phyloP scores from a whole-genome alignment of 2,888 invertebrate species.

The Zaprionus obscuricornis region DNA sequence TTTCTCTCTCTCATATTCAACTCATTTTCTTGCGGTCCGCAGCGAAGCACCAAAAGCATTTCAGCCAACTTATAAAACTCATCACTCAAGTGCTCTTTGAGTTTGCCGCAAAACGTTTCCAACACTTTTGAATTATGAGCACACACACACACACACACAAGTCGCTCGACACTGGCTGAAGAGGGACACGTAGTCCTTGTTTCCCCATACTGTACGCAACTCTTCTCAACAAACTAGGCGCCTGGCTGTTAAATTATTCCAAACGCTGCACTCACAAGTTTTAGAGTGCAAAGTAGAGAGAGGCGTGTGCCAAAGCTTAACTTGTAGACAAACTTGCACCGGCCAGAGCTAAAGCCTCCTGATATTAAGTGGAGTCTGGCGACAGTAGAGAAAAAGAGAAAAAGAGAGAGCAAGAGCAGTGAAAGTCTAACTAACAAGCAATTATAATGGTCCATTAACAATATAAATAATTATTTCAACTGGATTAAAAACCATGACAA shows the following conservation, averaged over 20 bases:
- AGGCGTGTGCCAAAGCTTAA: slow-evolving; percentile 27
- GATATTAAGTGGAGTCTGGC: neutral
- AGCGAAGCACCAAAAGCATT: no score
- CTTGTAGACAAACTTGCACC: slow-evolving; percentile 41
- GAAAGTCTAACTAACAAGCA: slow-evolving; percentile 27
- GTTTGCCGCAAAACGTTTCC: slow-evolving; percentile 55
- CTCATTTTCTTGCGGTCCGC: slow-evolving; percentile 9
- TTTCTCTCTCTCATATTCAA: slow-evolving; percentile 6
- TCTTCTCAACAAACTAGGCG: slow-evolving; percentile 33
- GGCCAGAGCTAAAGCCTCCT: slow-evolving; percentile 5
- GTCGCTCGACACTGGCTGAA: slow-evolving; percentile 25
- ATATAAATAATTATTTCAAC: no score
- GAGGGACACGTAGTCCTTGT: slow-evolving; percentile 29
- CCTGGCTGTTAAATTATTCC: slow-evolving; percentile 60
- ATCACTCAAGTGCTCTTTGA: slow-evolving; percentile 64
- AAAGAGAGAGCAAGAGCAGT: no score
- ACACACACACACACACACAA: slow-evolving; percentile 39
- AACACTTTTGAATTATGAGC: slow-evolving; percentile 66
- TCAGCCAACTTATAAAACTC: slow-evolving; percentile 54
- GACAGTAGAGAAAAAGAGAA: neutral
- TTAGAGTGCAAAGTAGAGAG: slow-evolving; percentile 11
- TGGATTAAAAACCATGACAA: no score
- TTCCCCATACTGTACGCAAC: slow-evolving; percentile 4
- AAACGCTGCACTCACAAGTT: slow-evolving; percentile 53
- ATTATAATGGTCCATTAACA: slow-evolving; percentile 34